These are phyloP conservation scores for Plutella xylostella DNA, from an alignment of 2,888 invertebrate species.

Conservation along the genomic window DNA sequence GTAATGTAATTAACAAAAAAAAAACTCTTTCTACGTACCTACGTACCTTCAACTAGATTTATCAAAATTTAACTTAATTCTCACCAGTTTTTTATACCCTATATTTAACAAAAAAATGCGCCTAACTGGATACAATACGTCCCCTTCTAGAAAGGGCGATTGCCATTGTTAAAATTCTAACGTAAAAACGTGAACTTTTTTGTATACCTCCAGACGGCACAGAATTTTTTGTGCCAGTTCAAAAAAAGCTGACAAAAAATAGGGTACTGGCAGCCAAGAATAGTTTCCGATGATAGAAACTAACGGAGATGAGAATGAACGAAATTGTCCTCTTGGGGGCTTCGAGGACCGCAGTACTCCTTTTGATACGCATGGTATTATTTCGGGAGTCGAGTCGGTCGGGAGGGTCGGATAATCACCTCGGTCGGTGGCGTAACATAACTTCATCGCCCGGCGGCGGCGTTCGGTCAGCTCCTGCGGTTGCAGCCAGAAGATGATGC, in stretches of 20 bases:
- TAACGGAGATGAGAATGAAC: too few relatives aligned
- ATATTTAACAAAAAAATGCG: constrained; percentile 1
- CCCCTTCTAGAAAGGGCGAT: constrained; percentile 42
- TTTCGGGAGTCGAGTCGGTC: too few relatives aligned
- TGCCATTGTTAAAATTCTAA: constrained; percentile 42
- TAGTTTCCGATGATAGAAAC: background rate
- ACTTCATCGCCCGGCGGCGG: constrained; percentile 54
- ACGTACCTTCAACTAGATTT: too few relatives aligned
- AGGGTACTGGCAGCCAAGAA: background rate
- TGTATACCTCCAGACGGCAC: constrained; percentile 23
- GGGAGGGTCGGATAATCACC: constrained; percentile 54
- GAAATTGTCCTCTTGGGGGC: too few relatives aligned
- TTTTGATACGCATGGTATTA: too few relatives aligned
- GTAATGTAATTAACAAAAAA: too few relatives aligned
- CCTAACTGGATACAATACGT: constrained; percentile 32
- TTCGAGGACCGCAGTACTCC: too few relatives aligned
- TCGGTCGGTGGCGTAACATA: constrained; percentile 65
- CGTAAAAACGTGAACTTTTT: constrained; percentile 32
- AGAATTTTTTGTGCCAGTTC: constrained; percentile 6
- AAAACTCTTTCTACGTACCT: too few relatives aligned
- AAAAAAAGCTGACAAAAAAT: constrained; percentile 6
- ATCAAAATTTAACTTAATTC: background rate
- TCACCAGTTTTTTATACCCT: too few relatives aligned
- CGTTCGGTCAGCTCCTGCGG: constrained; percentile 54
- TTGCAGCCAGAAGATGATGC: constrained; percentile 23